These are phyloP conservation scores for Serranus cabrilla DNA, from an alignment of 2,797 vertebrate genomes.

Conservation along the genomic window DNA sequence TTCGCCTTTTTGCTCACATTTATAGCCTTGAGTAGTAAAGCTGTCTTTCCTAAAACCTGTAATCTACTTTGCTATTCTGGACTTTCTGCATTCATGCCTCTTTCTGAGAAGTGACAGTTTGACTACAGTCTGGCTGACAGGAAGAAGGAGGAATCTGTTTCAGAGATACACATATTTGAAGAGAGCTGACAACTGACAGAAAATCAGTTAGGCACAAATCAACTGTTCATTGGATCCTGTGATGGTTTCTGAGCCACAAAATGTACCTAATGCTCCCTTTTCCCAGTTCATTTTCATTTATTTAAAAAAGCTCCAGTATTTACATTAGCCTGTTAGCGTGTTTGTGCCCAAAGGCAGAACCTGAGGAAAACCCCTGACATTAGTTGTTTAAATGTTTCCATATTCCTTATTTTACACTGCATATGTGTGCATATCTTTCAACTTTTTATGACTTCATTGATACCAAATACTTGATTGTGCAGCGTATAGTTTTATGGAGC, in stretches of 20 bases:
- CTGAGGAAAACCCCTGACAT: neutral
- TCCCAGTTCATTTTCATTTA: neutral
- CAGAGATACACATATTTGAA: conserved; percentile 15
- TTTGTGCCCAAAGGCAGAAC: too few species aligned
- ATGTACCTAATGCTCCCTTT: neutral
- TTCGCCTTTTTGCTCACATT: conserved; percentile 65
- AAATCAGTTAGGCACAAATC: neutral
- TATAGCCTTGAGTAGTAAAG: neutral
- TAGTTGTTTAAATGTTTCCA: too few species aligned
- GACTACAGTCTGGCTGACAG: conserved; percentile 19
- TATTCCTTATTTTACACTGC: too few species aligned
- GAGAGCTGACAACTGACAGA: neutral
- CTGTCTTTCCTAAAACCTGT: neutral
- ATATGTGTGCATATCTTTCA: too few species aligned
- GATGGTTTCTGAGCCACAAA: neutral
- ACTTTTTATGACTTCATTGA: too few species aligned
- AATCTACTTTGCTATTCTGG: neutral
- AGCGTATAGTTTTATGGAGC: too few species aligned
- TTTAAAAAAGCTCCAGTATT: accelerated
- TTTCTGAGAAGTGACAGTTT: conserved; percentile 31
- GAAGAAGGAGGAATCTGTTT: conserved; percentile 36
- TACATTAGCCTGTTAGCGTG: neutral
- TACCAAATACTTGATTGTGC: too few species aligned
- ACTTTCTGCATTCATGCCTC: neutral
- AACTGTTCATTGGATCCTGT: neutral